Percentiles rank a stretch among this genome's conserved stretches.
Conservation (phyloP, 2,797 vertebrate species). For the Pristis pectinata region DNA sequence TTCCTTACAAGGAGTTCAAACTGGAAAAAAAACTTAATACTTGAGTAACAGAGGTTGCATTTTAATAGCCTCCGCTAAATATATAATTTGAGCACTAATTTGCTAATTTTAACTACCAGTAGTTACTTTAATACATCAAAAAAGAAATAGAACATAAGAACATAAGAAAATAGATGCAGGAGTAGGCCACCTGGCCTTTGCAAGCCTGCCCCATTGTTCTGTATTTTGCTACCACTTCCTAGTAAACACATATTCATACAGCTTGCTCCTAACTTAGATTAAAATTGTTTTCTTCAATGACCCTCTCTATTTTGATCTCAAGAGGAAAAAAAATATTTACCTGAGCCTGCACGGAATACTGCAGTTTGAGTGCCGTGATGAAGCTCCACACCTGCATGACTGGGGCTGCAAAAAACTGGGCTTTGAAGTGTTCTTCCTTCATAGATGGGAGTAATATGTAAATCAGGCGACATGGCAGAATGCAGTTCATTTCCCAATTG, state of each 20-base stretch:
- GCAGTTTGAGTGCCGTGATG: conserved; percentile 68
- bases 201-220: not conserved
- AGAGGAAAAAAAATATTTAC: conserved; percentile 50
- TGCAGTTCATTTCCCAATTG: conserved; percentile 80
- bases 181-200: too few relatives aligned
- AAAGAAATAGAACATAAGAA: not conserved
- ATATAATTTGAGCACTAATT: not conserved
- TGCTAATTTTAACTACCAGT: not conserved
- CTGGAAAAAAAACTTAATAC: not conserved
- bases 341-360: conserved; percentile 77
- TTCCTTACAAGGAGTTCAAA: not conserved
- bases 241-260: not conserved
- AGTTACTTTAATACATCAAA: not conserved
- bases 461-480: conserved; percentile 77
- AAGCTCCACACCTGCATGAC: conserved; percentile 69
- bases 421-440: conserved; percentile 86
- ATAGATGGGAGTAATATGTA: conserved; percentile 91
- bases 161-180: too few relatives aligned
- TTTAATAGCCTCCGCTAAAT: not conserved
- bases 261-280: too few relatives aligned
- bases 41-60: not conserved
- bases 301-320: not conserved
- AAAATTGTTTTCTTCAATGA: not conserved
- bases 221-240: not conserved
- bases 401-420: conserved; percentile 80